phyloP scores from a whole-genome alignment of 1,140 invertebrate species.

The Trachymyrmex cornetzi region DNA sequence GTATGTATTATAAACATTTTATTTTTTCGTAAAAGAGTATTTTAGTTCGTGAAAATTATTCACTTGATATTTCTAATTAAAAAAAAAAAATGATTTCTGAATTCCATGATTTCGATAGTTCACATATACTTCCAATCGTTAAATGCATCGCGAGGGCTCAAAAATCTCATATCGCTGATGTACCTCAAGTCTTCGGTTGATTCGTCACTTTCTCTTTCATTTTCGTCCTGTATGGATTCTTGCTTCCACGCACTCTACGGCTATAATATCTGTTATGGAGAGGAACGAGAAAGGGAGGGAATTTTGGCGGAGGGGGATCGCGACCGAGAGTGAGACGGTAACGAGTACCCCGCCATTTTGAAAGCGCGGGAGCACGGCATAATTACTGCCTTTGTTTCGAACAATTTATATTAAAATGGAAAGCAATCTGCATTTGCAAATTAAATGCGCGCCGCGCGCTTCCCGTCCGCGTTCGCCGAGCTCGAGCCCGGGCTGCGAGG shows the following conservation, averaged over 20 bases:
- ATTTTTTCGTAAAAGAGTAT: background rate
- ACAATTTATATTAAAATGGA: slow-evolving; percentile 86
- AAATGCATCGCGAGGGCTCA: background rate
- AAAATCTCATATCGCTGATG: background rate
- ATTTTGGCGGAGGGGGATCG: slow-evolving; percentile 34
- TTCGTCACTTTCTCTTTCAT: slow-evolving; percentile 28
- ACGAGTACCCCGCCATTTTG: slow-evolving; percentile 62
- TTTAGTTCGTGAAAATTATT: background rate
- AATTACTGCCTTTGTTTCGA: slow-evolving; percentile 85
- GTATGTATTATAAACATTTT: background rate
- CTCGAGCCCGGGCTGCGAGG: slow-evolving; percentile 19
- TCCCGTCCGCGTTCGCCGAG: slow-evolving; percentile 51
- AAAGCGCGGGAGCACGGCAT: slow-evolving; percentile 73
- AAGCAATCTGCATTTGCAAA: slow-evolving; percentile 85
- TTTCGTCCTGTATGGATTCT: slow-evolving; percentile 3
- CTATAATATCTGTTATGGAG: slow-evolving; percentile 54
- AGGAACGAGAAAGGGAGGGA: slow-evolving; percentile 12
- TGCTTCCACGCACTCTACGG: background rate
- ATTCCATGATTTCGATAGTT: background rate
- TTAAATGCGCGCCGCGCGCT: slow-evolving; percentile 79
- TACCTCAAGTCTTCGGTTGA: background rate
- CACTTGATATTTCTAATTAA: background rate
- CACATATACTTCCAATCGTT: background rate
- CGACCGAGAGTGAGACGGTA: slow-evolving; percentile 55
- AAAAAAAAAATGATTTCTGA: background rate